Base-by-base conservation (phyloP, 2,797 vertebrate species). In the Momotus momota region DNA sequence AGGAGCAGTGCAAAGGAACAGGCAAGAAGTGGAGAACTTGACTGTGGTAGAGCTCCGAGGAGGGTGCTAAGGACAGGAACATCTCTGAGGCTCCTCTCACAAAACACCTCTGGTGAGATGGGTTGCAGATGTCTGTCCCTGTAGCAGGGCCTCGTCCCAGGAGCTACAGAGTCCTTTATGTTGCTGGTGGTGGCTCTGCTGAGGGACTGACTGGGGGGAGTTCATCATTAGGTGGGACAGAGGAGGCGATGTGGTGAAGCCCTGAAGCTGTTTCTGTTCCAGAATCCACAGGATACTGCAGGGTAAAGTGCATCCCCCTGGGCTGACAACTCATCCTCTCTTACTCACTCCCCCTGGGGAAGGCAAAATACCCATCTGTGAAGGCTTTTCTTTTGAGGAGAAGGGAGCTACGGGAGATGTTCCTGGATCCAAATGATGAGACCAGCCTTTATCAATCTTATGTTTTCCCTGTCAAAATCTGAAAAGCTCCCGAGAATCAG, bases 231-330 rank as follows among this genome's bases (percentile, higher is more conserved):
- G 1, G 1, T 49, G 48, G 41, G 26, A 17, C 57, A 55, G 52
- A 78, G 81, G 26, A 81, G 66, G 35, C 38, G 10, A 2, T 33
- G 38, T 23, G 73, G 35, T 35, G 35, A 75, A 75, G 31, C 33
- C 23, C 45, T 74, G 58, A 45, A 40, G 38, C 10, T 69, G 54
- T 62, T 92, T 79, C 58, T 92, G 22, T 46, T 77, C 38, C 14
- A 27, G 23, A 13, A 11, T 45, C 4, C 12, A 3, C 0, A 1
- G 57, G 31, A 29, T 74, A 14, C 41, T 0, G 0, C 27, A 46
- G 78, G 26, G 52, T 48, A 25, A 33, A 5, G 7, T 52, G 79
- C 79, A 19, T 72, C 67, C 18, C 41, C 23, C 65, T 20, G 12
- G 19, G 2, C 64, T 74, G 77, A 22, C 48, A 55, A 7, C 61